Percentiles rank a stretch among this genome's conserved stretches.
Conservation (phyloP, 1,140 invertebrate species). For the Himalopsyche phryganea region DNA sequence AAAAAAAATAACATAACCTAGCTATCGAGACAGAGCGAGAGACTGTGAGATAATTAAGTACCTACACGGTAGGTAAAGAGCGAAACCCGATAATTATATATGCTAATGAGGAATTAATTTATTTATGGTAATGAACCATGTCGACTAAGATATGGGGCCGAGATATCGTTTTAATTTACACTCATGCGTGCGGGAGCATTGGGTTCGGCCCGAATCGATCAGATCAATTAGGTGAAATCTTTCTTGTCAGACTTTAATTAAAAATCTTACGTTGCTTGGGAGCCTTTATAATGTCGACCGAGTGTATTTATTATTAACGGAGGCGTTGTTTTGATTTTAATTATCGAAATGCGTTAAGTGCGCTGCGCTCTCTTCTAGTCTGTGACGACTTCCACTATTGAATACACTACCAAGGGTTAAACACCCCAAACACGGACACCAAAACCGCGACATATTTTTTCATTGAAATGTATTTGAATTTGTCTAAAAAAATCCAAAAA, state of each 20-base stretch:
- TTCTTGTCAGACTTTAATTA: slow-evolving; percentile 35
- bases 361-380: too few species aligned
- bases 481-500: too few species aligned
- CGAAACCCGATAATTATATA: slow-evolving; percentile 34
- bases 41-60: slow-evolving; percentile 23
- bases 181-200: slow-evolving; percentile 26
- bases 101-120: slow-evolving; percentile 36
- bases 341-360: too few species aligned
- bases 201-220: slow-evolving; percentile 22
- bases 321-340: slow-evolving; percentile 12
- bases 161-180: slow-evolving; percentile 34
- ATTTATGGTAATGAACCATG: slow-evolving; percentile 35
- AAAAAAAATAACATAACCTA: slow-evolving; percentile 1
- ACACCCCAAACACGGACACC: too few species aligned
- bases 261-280: slow-evolving; percentile 22
- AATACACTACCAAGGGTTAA: too few species aligned
- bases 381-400: too few species aligned
- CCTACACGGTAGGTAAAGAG: slow-evolving; percentile 30
- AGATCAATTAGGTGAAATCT: slow-evolving; percentile 35
- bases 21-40: slow-evolving; percentile 2
- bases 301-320: slow-evolving; percentile 12
- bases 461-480: too few species aligned
- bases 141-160: slow-evolving; percentile 24
- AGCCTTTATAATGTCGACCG: too few species aligned
- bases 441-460: too few species aligned